Evolutionary conservation across 2,113 vertebrate genomes (phyloP).

Genomic region (Hystrix cristata): DNA sequence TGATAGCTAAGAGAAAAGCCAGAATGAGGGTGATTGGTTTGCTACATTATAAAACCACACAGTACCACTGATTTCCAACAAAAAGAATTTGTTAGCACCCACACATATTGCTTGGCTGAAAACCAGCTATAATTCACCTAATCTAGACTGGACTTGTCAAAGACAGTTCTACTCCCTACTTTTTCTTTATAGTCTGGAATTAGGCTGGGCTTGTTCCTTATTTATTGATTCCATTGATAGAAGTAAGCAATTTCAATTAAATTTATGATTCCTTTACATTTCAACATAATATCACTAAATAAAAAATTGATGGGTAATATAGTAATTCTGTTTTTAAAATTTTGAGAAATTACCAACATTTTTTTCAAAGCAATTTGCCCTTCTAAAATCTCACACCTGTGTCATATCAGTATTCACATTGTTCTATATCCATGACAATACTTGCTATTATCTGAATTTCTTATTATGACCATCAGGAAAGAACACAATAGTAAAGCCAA

Average conservation of each 20-base stretch:
- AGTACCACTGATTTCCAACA: not conserved
- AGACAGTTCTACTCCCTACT: not conserved
- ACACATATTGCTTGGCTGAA: not conserved
- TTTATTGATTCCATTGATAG: not conserved
- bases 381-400: not conserved
- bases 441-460: not conserved
- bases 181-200: not conserved
- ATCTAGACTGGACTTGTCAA: not conserved
- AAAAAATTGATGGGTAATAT: not conserved
- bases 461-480: not conserved
- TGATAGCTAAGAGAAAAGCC: not conserved
- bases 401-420: not conserved
- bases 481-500: not conserved
- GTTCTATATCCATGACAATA: not conserved
- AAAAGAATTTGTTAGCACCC: not conserved
- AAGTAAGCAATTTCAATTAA: not conserved
- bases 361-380: not conserved
- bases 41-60: not conserved
- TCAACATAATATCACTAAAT: slow-evolving; percentile 16
- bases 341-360: not conserved
- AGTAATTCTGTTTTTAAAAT: not conserved
- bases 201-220: not conserved
- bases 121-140: not conserved
- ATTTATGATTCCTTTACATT: not conserved
- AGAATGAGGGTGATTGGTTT: not conserved